Percentiles rank a stretch among this genome's conserved stretches.
phyloP scores from a whole-genome alignment of 2,888 invertebrate genomes.

The Chromoteleia sp. region DNA sequence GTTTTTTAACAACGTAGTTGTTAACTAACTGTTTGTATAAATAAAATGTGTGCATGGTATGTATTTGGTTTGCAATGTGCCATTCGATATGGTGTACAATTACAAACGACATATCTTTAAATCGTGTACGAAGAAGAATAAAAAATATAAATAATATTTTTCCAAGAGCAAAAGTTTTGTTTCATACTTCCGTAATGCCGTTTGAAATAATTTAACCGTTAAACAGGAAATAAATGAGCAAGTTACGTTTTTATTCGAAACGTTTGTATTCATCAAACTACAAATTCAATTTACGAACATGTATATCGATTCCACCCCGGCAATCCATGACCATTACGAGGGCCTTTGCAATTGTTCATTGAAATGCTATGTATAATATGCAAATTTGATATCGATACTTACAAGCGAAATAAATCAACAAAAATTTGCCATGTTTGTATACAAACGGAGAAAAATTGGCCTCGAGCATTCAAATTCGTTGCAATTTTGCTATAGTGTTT shows the following conservation, averaged over 20 bases:
- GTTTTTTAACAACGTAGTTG: conserved; percentile 3
- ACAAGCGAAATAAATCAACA: conserved; percentile 56
- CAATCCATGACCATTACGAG: conserved; percentile 56
- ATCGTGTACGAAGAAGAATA: not conserved
- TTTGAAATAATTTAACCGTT: conserved; percentile 31
- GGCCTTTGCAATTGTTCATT: conserved; percentile 46
- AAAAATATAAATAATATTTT: not conserved
- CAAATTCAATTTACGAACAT: conserved; percentile 52
- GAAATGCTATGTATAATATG: conserved; percentile 57
- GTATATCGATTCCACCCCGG: conserved; percentile 36
- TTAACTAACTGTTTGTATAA: conserved; percentile 11
- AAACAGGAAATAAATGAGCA: conserved; percentile 23
- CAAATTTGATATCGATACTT: conserved; percentile 60
- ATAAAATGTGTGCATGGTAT: not conserved
- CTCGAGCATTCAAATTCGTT: conserved; percentile 10
- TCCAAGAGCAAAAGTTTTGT: not conserved
- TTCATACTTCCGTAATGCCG: not conserved
- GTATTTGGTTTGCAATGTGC: not conserved
- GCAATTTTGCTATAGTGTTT: conserved; percentile 38
- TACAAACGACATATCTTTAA: not conserved
- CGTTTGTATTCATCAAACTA: conserved; percentile 61
- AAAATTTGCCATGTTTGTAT: conserved; percentile 26
- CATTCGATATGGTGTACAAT: not conserved
- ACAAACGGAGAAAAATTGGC: conserved; percentile 33
- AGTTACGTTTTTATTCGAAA: conserved; percentile 44